phyloP scores from a whole-genome alignment of 1,140 invertebrate genomes.

The Bombyx mandarina region DNA sequence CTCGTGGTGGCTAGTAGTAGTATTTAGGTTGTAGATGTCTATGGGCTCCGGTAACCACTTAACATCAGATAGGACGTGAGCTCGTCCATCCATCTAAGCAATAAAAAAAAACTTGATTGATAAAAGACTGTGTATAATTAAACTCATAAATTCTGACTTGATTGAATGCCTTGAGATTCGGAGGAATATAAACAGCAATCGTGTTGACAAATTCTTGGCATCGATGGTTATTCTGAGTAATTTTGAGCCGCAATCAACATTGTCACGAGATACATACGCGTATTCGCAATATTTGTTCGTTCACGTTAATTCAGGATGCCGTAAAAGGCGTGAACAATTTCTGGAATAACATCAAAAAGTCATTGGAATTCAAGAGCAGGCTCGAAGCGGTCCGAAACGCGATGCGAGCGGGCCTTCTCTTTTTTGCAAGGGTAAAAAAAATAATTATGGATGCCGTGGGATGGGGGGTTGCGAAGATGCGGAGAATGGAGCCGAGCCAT shows the following conservation, averaged over 20 bases:
- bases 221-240: constrained; percentile 1
- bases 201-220: neutral
- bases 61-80: too few relatives aligned
- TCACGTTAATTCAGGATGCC: constrained; percentile 46
- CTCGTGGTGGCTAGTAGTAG: too few relatives aligned
- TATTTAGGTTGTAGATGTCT: too few relatives aligned
- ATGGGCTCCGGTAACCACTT: too few relatives aligned
- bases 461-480: constrained; percentile 45
- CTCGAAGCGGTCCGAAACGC: constrained; percentile 21
- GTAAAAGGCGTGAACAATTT: constrained; percentile 63
- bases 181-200: too few relatives aligned
- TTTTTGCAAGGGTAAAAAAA: constrained; percentile 33
- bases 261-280: constrained; percentile 39
- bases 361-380: constrained; percentile 33
- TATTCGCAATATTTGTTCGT: constrained; percentile 34
- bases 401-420: constrained; percentile 10
- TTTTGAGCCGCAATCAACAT: constrained; percentile 11
- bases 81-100: too few relatives aligned
- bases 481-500: constrained; percentile 20
- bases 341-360: constrained; percentile 43
- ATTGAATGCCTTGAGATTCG: neutral
- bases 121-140: too few relatives aligned
- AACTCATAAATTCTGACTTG: too few relatives aligned
- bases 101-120: too few relatives aligned
- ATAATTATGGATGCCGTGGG: constrained; percentile 15